Evolutionary conservation across 2,888 invertebrate species (phyloP).

Genomic region (Acronicta leporina): DNA sequence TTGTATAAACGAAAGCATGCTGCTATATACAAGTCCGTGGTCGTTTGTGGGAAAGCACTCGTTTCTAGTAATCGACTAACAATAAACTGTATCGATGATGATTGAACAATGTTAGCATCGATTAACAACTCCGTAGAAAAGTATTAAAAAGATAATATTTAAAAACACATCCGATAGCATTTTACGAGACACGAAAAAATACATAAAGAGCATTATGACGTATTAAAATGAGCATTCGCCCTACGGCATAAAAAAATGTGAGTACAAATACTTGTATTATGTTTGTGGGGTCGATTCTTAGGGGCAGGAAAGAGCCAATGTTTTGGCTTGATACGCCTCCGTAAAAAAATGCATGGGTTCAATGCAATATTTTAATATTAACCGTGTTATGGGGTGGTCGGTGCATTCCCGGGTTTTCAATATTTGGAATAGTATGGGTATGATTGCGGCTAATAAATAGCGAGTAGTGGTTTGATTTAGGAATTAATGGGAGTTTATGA

Average conservation of each 20-base stretch:
- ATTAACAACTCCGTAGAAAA: not conserved
- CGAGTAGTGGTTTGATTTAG: no score
- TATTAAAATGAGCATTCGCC: conserved; percentile 77
- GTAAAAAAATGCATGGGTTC: conserved; percentile 86
- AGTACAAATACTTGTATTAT: conserved; percentile 88
- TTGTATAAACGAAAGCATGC: no score
- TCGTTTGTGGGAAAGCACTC: no score
- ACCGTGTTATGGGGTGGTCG: conserved; percentile 83
- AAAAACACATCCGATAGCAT: conserved; percentile 50
- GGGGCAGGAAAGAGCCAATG: conserved; percentile 81
- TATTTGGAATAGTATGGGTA: conserved; percentile 66
- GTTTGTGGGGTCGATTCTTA: conserved; percentile 77
- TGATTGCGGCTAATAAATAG: conserved; percentile 37
- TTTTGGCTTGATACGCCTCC: conserved; percentile 77
- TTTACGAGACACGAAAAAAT: conserved; percentile 56
- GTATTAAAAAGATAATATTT: conserved; percentile 38
- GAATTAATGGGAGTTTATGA: no score
- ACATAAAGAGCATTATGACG: conserved; percentile 68
- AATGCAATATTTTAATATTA: conserved; percentile 89
- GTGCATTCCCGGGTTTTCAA: conserved; percentile 73
- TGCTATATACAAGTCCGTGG: no score
- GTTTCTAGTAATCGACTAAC: no score
- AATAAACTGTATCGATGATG: no score
- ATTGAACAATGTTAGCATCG: not conserved
- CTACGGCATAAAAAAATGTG: conserved; percentile 73